Evolutionary conservation across 2,113 vertebrate species (phyloP).

Genomic region (Scomber japonicus): DNA sequence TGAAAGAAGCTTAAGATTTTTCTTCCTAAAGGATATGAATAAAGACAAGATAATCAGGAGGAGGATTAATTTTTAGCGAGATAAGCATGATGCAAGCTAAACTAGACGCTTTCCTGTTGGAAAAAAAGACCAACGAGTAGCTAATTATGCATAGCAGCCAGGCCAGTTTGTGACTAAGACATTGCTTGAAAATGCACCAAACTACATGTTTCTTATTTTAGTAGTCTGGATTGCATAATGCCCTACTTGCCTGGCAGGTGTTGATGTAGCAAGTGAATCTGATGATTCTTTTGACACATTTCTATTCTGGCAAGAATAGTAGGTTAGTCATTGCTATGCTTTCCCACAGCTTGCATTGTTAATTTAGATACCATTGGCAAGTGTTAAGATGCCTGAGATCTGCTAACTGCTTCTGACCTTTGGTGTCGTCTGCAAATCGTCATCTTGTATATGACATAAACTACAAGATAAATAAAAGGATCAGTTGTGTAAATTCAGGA

Average conservation of each 20-base stretch:
- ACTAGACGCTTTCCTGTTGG: constrained; percentile 38
- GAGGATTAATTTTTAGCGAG: constrained; percentile 38
- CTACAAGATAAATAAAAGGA: not conserved
- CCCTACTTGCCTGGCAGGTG: constrained; percentile 59
- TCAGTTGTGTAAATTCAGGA: not conserved
- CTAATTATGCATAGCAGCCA: constrained; percentile 59
- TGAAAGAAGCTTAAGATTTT: constrained; percentile 38
- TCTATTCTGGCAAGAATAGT: constrained; percentile 55
- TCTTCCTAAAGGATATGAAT: constrained; percentile 30
- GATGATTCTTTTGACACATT: constrained; percentile 71
- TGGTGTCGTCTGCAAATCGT: not conserved
- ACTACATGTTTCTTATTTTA: constrained; percentile 63
- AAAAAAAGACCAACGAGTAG: constrained; percentile 32
- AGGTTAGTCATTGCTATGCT: constrained; percentile 62
- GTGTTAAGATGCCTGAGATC: constrained; percentile 30
- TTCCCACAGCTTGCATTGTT: constrained; percentile 42
- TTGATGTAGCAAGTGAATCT: constrained; percentile 61
- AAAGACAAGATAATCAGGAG: constrained; percentile 42
- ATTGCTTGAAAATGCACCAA: constrained; percentile 55
- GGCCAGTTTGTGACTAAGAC: constrained; percentile 52
- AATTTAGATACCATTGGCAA: constrained; percentile 50
- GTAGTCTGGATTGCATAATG: constrained; percentile 62
- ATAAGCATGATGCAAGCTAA: constrained; percentile 34
- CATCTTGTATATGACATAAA: constrained; percentile 5
- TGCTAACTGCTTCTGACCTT: constrained; percentile 11